These are phyloP conservation scores for Nudaria mundana DNA, from an alignment of 2,888 invertebrate genomes.

Conservation along the genomic window DNA sequence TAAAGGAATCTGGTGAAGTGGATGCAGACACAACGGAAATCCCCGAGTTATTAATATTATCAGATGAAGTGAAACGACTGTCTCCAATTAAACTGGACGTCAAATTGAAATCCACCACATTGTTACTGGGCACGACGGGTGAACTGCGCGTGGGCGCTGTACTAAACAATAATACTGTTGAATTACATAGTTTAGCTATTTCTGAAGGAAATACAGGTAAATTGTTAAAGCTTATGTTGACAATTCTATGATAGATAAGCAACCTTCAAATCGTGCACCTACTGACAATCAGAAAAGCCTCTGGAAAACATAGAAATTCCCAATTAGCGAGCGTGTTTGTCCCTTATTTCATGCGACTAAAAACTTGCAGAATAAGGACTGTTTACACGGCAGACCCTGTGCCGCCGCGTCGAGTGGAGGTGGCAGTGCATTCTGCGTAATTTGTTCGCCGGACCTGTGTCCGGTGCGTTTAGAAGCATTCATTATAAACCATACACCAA, in stretches of 20 bases:
- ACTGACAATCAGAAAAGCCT: too few species aligned
- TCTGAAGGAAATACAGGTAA: constrained; percentile 81
- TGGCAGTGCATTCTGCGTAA: too few species aligned
- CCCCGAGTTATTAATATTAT: constrained; percentile 76
- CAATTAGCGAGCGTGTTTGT: too few species aligned
- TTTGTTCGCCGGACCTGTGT: too few species aligned
- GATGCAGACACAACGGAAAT: constrained; percentile 52
- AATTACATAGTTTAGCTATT: constrained; percentile 82
- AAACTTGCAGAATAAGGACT: too few species aligned
- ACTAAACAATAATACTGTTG: constrained; percentile 88
- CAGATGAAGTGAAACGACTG: constrained; percentile 87
- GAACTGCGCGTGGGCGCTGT: constrained; percentile 85
- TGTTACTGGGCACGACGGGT: constrained; percentile 86
- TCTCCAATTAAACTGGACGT: constrained; percentile 83
- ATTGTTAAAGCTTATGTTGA: not conserved
- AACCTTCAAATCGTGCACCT: too few species aligned
- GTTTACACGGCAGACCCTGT: too few species aligned
- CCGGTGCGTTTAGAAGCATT: too few species aligned
- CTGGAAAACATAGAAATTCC: too few species aligned
- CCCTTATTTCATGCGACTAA: too few species aligned
- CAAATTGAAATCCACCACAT: constrained; percentile 86
- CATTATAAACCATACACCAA: too few species aligned
- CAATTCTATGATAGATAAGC: not conserved
- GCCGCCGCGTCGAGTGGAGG: too few species aligned
- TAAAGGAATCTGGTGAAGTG: constrained; percentile 57